Conservation (phyloP, 2,797 vertebrate genomes). For the Diplodus puntazzo region DNA sequence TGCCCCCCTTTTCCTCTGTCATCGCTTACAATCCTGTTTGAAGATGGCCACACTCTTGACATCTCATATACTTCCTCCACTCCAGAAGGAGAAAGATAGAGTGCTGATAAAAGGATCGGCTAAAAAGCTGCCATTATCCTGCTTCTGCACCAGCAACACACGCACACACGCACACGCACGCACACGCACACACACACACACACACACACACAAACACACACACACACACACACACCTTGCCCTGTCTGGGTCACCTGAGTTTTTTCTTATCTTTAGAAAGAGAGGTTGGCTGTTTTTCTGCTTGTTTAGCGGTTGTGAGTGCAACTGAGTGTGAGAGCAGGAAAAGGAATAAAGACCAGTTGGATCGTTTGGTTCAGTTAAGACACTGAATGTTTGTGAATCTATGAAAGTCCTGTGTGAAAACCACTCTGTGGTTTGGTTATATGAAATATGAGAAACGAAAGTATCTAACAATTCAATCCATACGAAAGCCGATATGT, state of each 20-base stretch:
- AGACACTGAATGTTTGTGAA: background rate
- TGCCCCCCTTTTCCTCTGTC: conserved; percentile 29
- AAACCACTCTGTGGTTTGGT: background rate
- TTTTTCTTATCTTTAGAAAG: conserved; percentile 13
- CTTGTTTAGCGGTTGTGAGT: conserved; percentile 14
- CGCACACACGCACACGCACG: conserved; percentile 1
- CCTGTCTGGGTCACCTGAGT: background rate
- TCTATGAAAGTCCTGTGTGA: background rate
- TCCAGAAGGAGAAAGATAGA: conserved; percentile 36
- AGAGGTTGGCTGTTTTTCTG: conserved; percentile 5
- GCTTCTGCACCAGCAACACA: conserved; percentile 16
- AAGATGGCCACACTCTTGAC: conserved; percentile 58
- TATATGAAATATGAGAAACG: background rate
- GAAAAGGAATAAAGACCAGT: background rate
- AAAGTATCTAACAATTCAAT: background rate
- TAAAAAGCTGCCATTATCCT: conserved; percentile 60
- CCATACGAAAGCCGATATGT: no score
- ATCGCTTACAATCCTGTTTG: conserved; percentile 41
- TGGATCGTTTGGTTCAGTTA: background rate
- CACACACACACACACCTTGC: conserved; percentile 6
- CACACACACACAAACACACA: background rate
- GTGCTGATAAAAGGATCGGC: conserved; percentile 66
- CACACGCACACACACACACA: background rate
- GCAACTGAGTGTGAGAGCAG: background rate
- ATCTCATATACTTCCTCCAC: conserved; percentile 45